Evolutionary conservation across 2,113 vertebrate genomes (phyloP).

Genomic region (Rousettus leschenaultii): DNA sequence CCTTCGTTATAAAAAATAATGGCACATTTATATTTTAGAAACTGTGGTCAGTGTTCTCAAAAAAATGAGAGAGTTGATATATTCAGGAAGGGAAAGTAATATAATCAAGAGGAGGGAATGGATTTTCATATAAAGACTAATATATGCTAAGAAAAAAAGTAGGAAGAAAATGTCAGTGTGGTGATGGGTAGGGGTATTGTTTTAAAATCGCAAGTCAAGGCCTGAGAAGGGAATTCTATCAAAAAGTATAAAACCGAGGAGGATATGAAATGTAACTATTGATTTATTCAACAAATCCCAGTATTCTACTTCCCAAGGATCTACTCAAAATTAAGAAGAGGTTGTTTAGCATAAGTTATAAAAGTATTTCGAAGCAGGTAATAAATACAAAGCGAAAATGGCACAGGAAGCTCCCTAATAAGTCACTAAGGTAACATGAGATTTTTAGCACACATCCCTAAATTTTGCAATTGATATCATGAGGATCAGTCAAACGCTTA

Average conservation of each 20-base stretch:
- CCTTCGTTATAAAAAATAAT: not conserved
- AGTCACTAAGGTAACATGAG: not conserved
- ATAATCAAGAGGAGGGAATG: not conserved
- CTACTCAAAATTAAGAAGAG: not conserved
- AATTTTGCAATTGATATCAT: not conserved
- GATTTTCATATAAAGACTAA: not conserved
- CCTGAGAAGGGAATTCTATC: not conserved
- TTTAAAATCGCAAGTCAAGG: not conserved
- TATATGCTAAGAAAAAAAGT: not conserved
- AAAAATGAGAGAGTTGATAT: not conserved
- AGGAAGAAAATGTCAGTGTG: not conserved
- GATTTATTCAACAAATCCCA: not conserved
- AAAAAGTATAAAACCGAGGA: not conserved
- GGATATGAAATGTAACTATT: not conserved
- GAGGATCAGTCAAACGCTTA: not conserved
- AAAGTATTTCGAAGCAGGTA: not conserved
- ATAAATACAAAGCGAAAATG: conserved; percentile 21
- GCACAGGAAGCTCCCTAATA: not conserved
- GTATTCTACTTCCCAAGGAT: not conserved
- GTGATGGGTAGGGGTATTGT: not conserved
- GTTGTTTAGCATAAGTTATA: not conserved
- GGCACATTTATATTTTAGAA: not conserved
- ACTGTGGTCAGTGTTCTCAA: not conserved
- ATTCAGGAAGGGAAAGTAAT: not conserved
- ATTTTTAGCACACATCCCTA: not conserved